These are phyloP conservation scores for Dendrolimus houi DNA, from an alignment of 2,888 invertebrate genomes.

Conservation along the genomic window DNA sequence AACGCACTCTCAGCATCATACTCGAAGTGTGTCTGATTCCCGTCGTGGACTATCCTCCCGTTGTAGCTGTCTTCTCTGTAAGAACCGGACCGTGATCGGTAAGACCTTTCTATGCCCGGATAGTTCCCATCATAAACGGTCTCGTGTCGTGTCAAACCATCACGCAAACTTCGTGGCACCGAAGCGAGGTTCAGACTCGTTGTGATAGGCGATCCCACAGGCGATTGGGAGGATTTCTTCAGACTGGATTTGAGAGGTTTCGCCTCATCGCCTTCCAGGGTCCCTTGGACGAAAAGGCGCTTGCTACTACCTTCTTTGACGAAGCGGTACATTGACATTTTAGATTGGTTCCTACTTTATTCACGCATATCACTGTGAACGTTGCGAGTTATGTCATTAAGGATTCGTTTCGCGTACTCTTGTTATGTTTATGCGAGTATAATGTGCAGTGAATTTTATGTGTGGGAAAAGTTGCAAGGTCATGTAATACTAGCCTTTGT, in stretches of 20 bases:
- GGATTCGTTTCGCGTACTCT: conserved; percentile 54
- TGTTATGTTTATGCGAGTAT: conserved; percentile 15
- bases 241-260: conserved; percentile 71
- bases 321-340: conserved; percentile 87
- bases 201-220: conserved; percentile 78
- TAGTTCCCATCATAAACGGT: conserved; percentile 70
- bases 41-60: conserved; percentile 64
- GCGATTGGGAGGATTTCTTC: conserved; percentile 63
- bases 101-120: conserved; percentile 60
- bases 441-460: conserved; percentile 11
- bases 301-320: conserved; percentile 81
- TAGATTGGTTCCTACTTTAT: conserved; percentile 44
- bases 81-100: conserved; percentile 57
- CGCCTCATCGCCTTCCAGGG: conserved; percentile 78
- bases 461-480: not conserved
- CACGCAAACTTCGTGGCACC: conserved; percentile 72
- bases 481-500: not conserved
- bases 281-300: conserved; percentile 86
- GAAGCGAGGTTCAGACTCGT: conserved; percentile 77
- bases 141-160: conserved; percentile 66
- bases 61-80: conserved; percentile 62
- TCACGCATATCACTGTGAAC: conserved; percentile 51
- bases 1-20: conserved; percentile 62
- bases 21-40: conserved; percentile 70
- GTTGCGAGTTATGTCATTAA: conserved; percentile 43